phyloP scores from a whole-genome alignment of 2,797 vertebrate genomes.

The Macrochelys suwanniensis region DNA sequence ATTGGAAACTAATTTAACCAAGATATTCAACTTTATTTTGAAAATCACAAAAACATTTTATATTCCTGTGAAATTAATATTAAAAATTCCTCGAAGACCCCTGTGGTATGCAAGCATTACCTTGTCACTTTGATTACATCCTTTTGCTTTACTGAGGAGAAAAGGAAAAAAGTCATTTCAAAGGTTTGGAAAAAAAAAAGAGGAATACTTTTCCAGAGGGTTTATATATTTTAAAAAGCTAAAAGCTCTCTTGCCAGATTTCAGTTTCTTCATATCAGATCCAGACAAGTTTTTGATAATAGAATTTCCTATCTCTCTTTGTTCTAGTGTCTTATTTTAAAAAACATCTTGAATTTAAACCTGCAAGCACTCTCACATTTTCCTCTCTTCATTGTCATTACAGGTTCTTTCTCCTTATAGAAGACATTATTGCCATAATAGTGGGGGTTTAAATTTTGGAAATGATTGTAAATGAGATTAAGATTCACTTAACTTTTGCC shows the following conservation, averaged over 20 bases:
- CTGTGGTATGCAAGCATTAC: too few species aligned
- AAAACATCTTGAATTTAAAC: not conserved
- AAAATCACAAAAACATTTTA: too few species aligned
- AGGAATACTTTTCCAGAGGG: not conserved
- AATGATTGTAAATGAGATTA: not conserved
- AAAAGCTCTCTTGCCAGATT: not conserved
- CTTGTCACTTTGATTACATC: too few species aligned
- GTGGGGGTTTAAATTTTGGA: not conserved
- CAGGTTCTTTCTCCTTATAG: not conserved
- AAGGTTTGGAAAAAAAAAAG: not conserved
- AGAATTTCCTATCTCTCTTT: not conserved
- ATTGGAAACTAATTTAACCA: too few species aligned
- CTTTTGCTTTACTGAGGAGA: too few species aligned
- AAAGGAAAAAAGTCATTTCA: not conserved
- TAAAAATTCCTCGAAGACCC: too few species aligned
- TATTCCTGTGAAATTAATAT: too few species aligned
- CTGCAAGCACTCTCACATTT: not conserved
- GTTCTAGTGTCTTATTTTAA: not conserved
- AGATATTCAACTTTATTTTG: too few species aligned
- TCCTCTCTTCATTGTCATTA: not conserved
- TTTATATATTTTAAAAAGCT: not conserved
- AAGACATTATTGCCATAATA: not conserved
- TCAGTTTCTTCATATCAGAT: not conserved
- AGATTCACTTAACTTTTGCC: not conserved
- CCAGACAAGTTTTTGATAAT: not conserved